Percentiles rank a stretch among this genome's conserved stretches.
phyloP scores from a whole-genome alignment of 2,888 invertebrate species.

The Cryptocephalus primarius region DNA sequence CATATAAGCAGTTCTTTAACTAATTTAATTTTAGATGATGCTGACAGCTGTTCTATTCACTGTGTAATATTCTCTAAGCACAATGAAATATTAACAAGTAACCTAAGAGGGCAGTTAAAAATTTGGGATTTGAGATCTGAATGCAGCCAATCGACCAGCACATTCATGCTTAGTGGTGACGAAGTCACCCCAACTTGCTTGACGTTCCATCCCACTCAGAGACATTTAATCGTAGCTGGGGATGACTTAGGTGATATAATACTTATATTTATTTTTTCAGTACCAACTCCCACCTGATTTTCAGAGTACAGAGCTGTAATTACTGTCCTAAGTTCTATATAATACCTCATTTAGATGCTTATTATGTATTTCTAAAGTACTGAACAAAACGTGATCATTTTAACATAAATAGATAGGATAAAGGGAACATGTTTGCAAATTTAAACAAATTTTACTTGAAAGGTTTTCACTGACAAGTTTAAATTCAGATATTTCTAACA shows the following conservation, averaged over 20 bases:
- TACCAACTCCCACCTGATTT: too few species aligned
- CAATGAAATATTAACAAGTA: conserved; percentile 69
- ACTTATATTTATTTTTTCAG: too few species aligned
- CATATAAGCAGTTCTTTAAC: not conserved
- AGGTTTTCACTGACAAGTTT: too few species aligned
- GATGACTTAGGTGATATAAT: conserved; percentile 57
- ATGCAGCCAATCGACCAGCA: conserved; percentile 51
- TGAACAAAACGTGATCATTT: too few species aligned
- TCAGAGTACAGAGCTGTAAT: too few species aligned
- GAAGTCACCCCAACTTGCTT: conserved; percentile 65
- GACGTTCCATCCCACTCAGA: conserved; percentile 76
- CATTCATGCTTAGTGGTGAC: conserved; percentile 66
- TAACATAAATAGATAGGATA: not conserved
- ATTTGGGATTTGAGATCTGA: conserved; percentile 71
- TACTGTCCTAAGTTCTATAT: too few species aligned
- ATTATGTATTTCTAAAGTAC: too few species aligned
- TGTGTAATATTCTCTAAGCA: conserved; percentile 64
- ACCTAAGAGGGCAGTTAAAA: conserved; percentile 81
- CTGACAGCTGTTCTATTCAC: conserved; percentile 73
- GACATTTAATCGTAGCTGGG: conserved; percentile 73
- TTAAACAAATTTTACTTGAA: too few species aligned
- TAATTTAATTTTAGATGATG: conserved; percentile 41
- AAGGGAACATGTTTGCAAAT: not conserved
- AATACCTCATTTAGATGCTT: too few species aligned
- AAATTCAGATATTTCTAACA: too few species aligned